Evolutionary conservation across 2,797 vertebrate genomes (phyloP), one percentile per base, ranked within the genome.

Genomic region (Spinibarbus caldwelli): DNA sequence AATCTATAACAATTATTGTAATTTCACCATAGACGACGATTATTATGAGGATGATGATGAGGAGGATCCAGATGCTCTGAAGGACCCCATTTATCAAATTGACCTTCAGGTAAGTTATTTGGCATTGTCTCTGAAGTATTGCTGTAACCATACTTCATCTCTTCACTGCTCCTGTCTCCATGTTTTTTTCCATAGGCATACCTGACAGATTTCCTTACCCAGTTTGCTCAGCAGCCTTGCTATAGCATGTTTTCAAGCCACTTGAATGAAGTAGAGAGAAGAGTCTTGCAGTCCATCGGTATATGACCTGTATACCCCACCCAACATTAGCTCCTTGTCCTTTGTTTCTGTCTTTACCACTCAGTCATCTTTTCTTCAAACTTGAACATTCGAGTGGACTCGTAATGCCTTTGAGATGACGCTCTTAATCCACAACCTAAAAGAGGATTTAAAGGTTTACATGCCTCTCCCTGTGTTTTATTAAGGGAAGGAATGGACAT

Each of bases 11-110:
- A 26, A 34, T 83, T 36, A 66, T 34, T 83, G 23, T 29, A 8
- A 38, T 84, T 59, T 78, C 86, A 52, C 90, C 84, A 87, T 90
- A 99, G 98, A 99, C 93, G 98, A 99, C 17, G 98, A 99, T 94
- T 99, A 97, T 93, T 99, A 99, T 82, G 98, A 99, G 90, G 98
- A 99, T 68, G 98, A 96, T 86, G 95, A 99, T 80, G 98, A 99
- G 72, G 98, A 99, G 0, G 98, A 99, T 92, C 97, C 98, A 21
- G 98, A 99, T 90, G 97, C 97, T 64, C 94, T 99, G 92, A 99
- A 98, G 93, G 98, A 99, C 89, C 98, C 98, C 64, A 96, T 99
- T 87, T 98, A 99, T 92, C 98, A 96, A 93, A 96, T 99, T 89
- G 98, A 99, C 84, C 94, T 99, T 80, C 98, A 99, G 97, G 98